A percentile compares a stretch with the other conserved stretches of the same genome.
These are phyloP conservation scores for Aythya baeri DNA, from an alignment of 2,113 vertebrate species.

Conservation along the genomic window DNA sequence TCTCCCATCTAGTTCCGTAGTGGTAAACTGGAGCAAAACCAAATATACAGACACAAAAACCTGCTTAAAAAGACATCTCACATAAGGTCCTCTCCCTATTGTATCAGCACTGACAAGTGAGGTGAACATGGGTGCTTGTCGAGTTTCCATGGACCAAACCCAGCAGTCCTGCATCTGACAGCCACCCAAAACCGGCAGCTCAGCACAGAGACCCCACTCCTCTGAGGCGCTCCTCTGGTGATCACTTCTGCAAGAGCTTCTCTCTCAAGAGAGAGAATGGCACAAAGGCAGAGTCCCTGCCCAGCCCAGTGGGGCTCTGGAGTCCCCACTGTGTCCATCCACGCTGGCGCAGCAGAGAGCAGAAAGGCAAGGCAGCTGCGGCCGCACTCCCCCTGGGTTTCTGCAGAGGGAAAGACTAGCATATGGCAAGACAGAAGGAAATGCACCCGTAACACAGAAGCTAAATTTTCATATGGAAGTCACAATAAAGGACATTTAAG, in stretches of 20 bases:
- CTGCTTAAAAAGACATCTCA: not conserved
- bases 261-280: not conserved
- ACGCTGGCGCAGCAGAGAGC: not conserved
- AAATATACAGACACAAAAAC: not conserved
- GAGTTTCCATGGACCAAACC: not conserved
- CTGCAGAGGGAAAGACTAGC: not conserved
- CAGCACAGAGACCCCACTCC: too few species aligned
- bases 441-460: not conserved
- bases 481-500: not conserved
- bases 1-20: not conserved
- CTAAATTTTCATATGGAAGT: not conserved
- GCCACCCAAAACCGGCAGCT: not conserved
- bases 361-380: accelerated
- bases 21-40: not conserved
- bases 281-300: not conserved
- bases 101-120: not conserved
- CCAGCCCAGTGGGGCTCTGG: not conserved
- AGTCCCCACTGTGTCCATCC: not conserved
- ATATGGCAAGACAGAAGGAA: not conserved
- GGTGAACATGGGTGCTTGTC: not conserved
- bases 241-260: not conserved
- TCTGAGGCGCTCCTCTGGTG: not conserved
- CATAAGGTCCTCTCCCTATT: not conserved
- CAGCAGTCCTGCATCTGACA: not conserved
- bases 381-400: not conserved